Evolutionary conservation across 1,140 invertebrate genomes (phyloP).

Genomic region (Centruroides vittatus): DNA sequence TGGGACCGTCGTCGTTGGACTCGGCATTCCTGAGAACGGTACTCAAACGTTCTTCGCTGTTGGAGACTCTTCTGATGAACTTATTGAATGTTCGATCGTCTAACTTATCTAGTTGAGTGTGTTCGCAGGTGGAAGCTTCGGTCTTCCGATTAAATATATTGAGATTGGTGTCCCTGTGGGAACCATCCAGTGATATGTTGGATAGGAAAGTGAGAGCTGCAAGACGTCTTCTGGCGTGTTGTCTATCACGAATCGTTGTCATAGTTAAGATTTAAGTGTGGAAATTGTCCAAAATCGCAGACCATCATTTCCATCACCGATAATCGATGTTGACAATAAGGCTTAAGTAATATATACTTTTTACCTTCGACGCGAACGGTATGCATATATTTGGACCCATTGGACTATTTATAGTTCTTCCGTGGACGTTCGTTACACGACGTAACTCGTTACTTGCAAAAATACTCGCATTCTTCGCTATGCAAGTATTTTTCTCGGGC

Average conservation of each 20-base stretch:
- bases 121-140: too few relatives aligned
- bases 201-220: conserved; percentile 10
- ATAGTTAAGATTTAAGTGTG: background rate
- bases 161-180: conserved; percentile 65
- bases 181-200: conserved; percentile 81
- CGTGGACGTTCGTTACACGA: too few relatives aligned
- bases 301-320: too few relatives aligned
- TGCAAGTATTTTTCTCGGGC: too few relatives aligned
- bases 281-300: too few relatives aligned
- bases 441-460: too few relatives aligned
- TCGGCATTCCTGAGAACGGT: conserved; percentile 1
- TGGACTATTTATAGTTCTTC: too few relatives aligned
- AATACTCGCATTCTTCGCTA: too few relatives aligned
- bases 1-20: background rate
- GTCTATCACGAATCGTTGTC: conserved; percentile 18
- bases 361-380: too few relatives aligned
- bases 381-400: too few relatives aligned
- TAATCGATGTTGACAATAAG: too few relatives aligned
- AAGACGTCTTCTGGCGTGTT: conserved; percentile 14
- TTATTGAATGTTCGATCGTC: background rate
- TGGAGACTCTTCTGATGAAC: background rate
- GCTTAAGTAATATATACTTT: too few relatives aligned
- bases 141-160: conserved; percentile 22
- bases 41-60: conserved; percentile 1
- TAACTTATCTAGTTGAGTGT: background rate